phyloP scores from a whole-genome alignment of 2,113 vertebrate genomes.

The Anhinga rufa region DNA sequence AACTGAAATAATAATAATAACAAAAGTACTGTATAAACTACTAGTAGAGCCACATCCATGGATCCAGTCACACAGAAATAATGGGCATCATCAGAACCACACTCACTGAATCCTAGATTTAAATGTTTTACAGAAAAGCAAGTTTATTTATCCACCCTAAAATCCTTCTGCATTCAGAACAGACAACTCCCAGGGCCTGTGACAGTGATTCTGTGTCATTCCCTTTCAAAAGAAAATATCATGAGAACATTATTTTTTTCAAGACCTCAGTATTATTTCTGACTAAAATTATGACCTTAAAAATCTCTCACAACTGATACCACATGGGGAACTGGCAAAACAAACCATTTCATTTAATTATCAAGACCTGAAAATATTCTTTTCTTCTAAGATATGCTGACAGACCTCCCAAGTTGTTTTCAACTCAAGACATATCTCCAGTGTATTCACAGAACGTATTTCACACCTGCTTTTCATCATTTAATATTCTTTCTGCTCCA shows the following conservation, averaged over 20 bases:
- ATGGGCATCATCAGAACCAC: not conserved
- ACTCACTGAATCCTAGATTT: not conserved
- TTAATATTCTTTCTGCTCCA: constrained; percentile 1
- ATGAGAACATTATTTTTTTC: not conserved
- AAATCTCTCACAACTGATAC: not conserved
- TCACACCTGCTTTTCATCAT: constrained; percentile 35
- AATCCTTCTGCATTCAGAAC: not conserved
- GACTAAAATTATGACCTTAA: not conserved
- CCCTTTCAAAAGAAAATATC: not conserved
- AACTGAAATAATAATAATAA: not conserved
- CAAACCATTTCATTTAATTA: not conserved
- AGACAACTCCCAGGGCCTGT: not conserved
- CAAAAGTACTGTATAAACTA: not conserved
- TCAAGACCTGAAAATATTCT: not conserved
- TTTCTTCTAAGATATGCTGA: not conserved
- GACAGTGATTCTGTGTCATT: not conserved
- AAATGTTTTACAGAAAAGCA: not conserved
- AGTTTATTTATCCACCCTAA: not conserved
- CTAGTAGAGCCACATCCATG: not conserved
- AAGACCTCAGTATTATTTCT: not conserved
- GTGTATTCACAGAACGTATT: constrained; percentile 37
- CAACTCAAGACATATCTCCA: constrained; percentile 3
- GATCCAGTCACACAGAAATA: not conserved
- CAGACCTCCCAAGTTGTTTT: constrained; percentile 38
- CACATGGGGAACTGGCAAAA: not conserved